phyloP scores from a whole-genome alignment of 2,113 vertebrate species.

The Dromiciops gliroides region DNA sequence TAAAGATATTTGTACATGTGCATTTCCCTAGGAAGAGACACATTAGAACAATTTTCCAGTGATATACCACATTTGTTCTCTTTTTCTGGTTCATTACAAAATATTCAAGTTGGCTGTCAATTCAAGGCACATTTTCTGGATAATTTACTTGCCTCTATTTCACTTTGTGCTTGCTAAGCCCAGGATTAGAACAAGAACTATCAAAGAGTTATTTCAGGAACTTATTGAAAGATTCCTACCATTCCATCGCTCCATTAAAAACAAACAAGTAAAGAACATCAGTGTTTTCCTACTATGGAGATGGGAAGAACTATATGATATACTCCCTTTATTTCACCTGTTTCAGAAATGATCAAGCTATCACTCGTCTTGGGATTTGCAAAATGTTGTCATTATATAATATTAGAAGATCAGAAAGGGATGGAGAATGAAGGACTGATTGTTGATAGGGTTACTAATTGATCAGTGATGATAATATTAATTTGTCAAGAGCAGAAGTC shows the following conservation, averaged over 20 bases:
- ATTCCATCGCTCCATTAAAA: accelerated
- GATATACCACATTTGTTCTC: accelerated
- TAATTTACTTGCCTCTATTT: accelerated
- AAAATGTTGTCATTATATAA: accelerated
- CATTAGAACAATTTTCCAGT: accelerated
- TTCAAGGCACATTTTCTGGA: neutral
- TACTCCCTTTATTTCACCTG: accelerated
- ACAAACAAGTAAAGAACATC: neutral
- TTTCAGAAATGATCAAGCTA: neutral
- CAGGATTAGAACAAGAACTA: neutral
- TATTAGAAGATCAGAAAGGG: neutral
- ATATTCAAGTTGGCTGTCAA: accelerated
- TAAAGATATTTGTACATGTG: neutral
- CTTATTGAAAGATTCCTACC: too few relatives aligned
- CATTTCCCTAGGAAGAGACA: neutral
- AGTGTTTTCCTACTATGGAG: accelerated
- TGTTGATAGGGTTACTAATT: accelerated
- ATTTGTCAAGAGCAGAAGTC: neutral
- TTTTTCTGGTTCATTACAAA: neutral
- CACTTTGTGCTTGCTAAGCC: neutral
- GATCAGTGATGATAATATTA: neutral
- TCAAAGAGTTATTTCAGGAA: neutral
- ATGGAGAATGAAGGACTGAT: too few relatives aligned
- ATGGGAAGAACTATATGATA: neutral
- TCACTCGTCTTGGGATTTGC: neutral